Evolutionary conservation across 2,797 vertebrate genomes (phyloP), one percentile per base, ranked within the genome.

Genomic region (Chromobotia macracanthus): DNA sequence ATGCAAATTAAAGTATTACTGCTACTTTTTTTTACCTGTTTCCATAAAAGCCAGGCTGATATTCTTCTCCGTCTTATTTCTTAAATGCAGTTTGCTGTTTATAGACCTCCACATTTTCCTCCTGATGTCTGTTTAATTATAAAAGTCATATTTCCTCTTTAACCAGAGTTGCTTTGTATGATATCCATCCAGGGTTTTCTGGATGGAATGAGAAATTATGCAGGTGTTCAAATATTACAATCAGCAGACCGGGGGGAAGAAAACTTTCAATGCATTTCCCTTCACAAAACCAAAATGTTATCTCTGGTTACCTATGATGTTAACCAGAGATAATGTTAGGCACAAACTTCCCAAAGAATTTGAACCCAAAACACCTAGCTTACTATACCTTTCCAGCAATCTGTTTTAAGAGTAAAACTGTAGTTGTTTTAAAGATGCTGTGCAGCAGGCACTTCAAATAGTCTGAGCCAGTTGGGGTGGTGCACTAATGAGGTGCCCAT

Each of bases 401-500:
- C 18, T 58, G 15, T 16, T 58, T 68, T 35, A 38, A 72, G 84
- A 87, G 82, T 84, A 69, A 80, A 87, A 85, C 83, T 84, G 84
- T 84, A 88, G 85, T 83, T 88, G 83, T 90, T 91, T 85, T 81
- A 76, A 83, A 86, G 80, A 82, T 82, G 66, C 60, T 79, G 72
- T 78, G 77, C 74, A 66, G 35, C 83, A 73, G 78, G 83, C 84
- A 82, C 84, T 88, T 87, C 41, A 82, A 86, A 86, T 86, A 79
- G 84, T 84, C 75, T 76, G 75, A 88, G 80, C 87, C 89, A 90
- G 90, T 88, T 89, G 89, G 88, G 89, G 87, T 87, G 83, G 83
- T 89, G 90, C 82, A 85, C 84, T 89, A 89, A 90, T 90, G 90
- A 92, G 85, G 92, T 93, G 92, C 89, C 91, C 91, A 92, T 93